phyloP scores from a whole-genome alignment of 2,888 invertebrate genomes.

The Ochropleura leucogaster region DNA sequence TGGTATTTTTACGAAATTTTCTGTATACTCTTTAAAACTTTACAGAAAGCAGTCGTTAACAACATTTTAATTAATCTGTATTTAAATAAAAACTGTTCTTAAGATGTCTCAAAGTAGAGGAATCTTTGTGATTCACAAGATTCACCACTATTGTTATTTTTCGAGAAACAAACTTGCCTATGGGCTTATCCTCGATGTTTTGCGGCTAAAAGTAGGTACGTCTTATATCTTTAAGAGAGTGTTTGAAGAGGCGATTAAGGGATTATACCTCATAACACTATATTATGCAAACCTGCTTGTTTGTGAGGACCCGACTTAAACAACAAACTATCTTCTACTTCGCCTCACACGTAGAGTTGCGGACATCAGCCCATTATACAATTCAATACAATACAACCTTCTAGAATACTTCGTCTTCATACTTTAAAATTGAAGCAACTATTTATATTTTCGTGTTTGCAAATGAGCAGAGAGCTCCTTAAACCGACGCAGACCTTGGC shows the following conservation, averaged over 20 bases:
- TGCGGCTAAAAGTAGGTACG: conserved; percentile 23
- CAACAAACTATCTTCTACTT: background rate
- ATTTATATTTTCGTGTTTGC: background rate
- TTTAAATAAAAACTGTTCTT: background rate
- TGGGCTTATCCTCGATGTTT: conserved; percentile 24
- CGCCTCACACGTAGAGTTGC: too few relatives aligned
- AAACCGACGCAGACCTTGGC: conserved; percentile 6
- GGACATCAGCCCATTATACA: too few relatives aligned
- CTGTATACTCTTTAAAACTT: background rate
- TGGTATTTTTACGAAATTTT: background rate
- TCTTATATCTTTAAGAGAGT: conserved; percentile 25
- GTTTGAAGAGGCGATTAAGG: conserved; percentile 14
- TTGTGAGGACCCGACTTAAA: too few relatives aligned
- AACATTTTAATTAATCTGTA: conserved; percentile 25
- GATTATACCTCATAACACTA: conserved; percentile 27
- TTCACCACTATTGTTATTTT: conserved; percentile 19
- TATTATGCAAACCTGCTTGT: background rate
- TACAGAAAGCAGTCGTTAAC: background rate
- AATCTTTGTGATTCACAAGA: conserved; percentile 6
- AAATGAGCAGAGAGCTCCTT: conserved; percentile 1
- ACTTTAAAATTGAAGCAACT: background rate
- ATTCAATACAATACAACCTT: too few relatives aligned
- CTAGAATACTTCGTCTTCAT: background rate
- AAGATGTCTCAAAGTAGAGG: background rate
- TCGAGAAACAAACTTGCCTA: conserved; percentile 32